Evolutionary conservation across 2,797 vertebrate species (phyloP), one percentile per base, ranked within the genome.

Genomic region (Trachurus trachurus): DNA sequence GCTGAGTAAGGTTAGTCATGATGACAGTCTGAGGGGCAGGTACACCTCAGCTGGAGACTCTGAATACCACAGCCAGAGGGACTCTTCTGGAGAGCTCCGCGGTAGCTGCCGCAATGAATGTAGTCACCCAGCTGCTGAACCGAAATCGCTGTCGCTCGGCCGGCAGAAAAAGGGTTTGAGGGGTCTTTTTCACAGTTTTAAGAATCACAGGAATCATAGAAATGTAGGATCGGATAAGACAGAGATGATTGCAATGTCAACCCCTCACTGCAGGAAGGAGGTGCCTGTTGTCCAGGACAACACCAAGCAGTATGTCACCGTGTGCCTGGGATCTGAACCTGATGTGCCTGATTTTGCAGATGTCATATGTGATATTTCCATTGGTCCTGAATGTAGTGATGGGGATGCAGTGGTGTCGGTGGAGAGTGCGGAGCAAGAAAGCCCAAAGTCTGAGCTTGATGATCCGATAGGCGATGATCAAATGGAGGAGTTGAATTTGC

Each of bases 101-200:
- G 83, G 93, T 0, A 89, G 87, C 80, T 96, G 95, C 63, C 63
- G 67, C 84, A 78, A 86, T 93, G 75, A 87, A 93, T 74, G 87
- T 89, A 89, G 83, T 84, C 85, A 83, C 50, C 74, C 80, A 6
- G 7, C 76, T 53, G 74, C 76, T 67, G 92, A 95, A 2, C 95
- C 96, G 9, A 98, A 97, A 73, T 93, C 95, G 0, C 81, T 95
- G 71, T 96, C 95, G 57, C 92, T 95, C 4, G 89, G 95, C 1
- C 95, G 97, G 37, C 95, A 97, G 69, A 98, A 96, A 73, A 97
- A 95, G 83, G 97, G 98, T 15, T 87, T 99, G 16, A 96, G 95
- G 75, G 95, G 97, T 26, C 95, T 99, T 67, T 97, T 99, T 61
- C 96, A 94, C 87, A 99, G 98, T 93, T 97, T 99, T 74, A 96